Base-by-base conservation (phyloP, 2,888 invertebrate genomes). In the Microdon myrmicae region DNA sequence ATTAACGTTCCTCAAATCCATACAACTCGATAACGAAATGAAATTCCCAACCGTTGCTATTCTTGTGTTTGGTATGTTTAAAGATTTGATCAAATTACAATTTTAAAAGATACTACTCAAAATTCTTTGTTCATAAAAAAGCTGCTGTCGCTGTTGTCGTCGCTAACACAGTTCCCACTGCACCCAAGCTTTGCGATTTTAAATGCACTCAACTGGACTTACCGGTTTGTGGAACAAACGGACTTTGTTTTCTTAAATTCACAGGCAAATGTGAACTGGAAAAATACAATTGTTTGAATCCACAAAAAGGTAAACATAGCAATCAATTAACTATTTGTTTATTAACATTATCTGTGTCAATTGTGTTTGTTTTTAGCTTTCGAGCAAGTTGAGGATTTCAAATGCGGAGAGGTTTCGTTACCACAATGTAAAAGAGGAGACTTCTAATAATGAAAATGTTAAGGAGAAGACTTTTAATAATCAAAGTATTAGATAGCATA, bases 211-310 rank as follows among this genome's bases (percentile, higher is more conserved):
- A 68, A 6, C 35, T 38, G 8, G 75, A 75, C 31, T 2, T 71
- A 3, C 66, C 68, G 3, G 69, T 75, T 0, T 75, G 75, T 22
- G 73, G 70, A 47, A 61, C 68, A 35, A 75, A 75, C 25, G 74
- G 74, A 6, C 73, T 68, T 37, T 74, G 75, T 43, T 66, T 71
- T 29, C 68, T 72, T 17, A 45, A 67, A 3, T 75, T 74, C 47
- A 64, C 68, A 10, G 72, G 71, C n/a, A 49, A 48, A 16, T 74
- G 75, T 48, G 68, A 68, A 14, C 67, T 75, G 61, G 45, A 71
- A 12, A 70, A 72, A 28, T 73, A 75, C 68, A 75, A 75, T 43
- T 75, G 75, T 31, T 69, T 69, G 16, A 71, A 74, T 67, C 70
- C 75, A 5, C 70, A 71, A 17, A 73, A 12, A 17, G 23, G 44